Percentiles rank a stretch among this genome's conserved stretches.
These are phyloP conservation scores for Chydorus sphaericus DNA, from an alignment of 2,888 invertebrate genomes.

Conservation along the genomic window DNA sequence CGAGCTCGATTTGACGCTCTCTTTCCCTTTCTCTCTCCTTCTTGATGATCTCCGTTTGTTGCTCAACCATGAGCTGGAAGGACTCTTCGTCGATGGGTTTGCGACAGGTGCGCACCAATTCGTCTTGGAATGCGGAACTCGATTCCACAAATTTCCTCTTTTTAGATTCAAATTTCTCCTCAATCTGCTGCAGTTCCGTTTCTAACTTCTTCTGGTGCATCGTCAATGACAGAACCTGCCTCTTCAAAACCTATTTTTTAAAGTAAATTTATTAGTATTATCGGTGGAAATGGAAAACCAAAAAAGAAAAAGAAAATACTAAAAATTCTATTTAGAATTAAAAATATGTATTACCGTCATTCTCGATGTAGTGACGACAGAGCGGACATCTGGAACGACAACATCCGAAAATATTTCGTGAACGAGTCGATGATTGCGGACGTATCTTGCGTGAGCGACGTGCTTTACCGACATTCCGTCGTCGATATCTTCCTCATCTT, in stretches of 20 bases:
- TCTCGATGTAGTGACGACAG: constrained; percentile 83
- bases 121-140: constrained; percentile 83
- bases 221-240: constrained; percentile 88
- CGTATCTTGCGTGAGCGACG: constrained; percentile 81
- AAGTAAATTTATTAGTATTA: neutral
- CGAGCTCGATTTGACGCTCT: constrained; percentile 15
- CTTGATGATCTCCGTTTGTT: constrained; percentile 61
- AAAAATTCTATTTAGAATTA: constrained; percentile 28
- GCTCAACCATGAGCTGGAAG: constrained; percentile 77
- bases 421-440: constrained; percentile 89
- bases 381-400: constrained; percentile 93
- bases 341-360: constrained; percentile 42
- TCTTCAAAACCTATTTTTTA: constrained; percentile 70
- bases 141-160: constrained; percentile 87
- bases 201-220: constrained; percentile 97
- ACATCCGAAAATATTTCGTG: constrained; percentile 96
- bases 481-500: constrained; percentile 93
- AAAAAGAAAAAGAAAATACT: constrained; percentile 37
- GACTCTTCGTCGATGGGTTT: constrained; percentile 87
- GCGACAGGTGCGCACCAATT: constrained; percentile 50
- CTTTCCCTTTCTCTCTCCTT: constrained; percentile 43
- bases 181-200: constrained; percentile 85
- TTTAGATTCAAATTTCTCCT: constrained; percentile 91
- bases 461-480: constrained; percentile 91
- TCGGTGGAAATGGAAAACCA: too few species aligned